Conservation (phyloP, 1,140 invertebrate species). For the Whitmania pigra region DNA sequence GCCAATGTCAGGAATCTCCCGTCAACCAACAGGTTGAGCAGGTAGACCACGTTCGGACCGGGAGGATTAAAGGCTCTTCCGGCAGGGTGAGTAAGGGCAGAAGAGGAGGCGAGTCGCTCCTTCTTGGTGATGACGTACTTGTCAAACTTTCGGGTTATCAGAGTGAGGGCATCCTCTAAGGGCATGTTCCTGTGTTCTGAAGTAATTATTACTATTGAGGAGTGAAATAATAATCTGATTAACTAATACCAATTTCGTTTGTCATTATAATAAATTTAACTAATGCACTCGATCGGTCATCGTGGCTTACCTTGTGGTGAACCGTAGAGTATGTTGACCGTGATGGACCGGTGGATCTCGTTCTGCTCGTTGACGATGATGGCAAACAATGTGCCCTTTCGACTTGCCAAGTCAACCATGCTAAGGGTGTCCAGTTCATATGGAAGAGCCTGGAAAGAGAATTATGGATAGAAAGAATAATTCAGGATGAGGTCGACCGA, state of each 20-base stretch:
- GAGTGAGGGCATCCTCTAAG: constrained; percentile 68
- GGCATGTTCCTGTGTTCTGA: constrained; percentile 86
- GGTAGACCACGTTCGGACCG: constrained; percentile 46
- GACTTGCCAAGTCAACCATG: constrained; percentile 66
- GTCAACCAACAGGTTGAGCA: constrained; percentile 65
- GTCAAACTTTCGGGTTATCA: constrained; percentile 65
- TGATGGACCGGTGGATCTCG: constrained; percentile 69
- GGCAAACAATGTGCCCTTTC: constrained; percentile 70
- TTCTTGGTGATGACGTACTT: constrained; percentile 51
- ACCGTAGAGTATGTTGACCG: constrained; percentile 77
- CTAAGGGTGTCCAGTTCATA: background rate
- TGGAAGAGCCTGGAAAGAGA: background rate
- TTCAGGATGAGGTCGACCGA: no score
- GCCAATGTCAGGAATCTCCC: constrained; percentile 62
- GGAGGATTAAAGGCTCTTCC: constrained; percentile 26
- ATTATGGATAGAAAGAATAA: no score
- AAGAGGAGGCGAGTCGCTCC: constrained; percentile 27
- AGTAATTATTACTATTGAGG: background rate
- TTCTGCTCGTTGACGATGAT: constrained; percentile 72
- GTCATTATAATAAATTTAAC: no score
- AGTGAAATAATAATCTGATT: no score
- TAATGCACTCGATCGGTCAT: no score
- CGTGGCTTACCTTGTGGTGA: constrained; percentile 72
- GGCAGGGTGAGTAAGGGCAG: constrained; percentile 18
- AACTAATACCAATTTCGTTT: no score